A percentile compares a stretch with the other conserved stretches of the same genome.
Evolutionary conservation across 1,140 invertebrate species (phyloP).

Genomic region (Saccostrea glomerata): DNA sequence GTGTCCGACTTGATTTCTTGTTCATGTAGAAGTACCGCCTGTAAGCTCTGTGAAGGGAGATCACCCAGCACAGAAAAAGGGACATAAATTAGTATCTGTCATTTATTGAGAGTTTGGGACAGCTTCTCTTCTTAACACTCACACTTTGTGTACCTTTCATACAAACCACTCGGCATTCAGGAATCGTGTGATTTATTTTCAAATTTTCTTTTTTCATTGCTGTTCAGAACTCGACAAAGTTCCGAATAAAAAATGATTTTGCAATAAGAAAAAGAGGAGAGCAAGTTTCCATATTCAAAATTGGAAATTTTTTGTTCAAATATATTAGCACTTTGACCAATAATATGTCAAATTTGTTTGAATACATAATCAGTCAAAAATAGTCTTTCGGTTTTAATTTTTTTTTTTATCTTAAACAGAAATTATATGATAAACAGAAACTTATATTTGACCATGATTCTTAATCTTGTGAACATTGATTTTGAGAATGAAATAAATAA

Average conservation of each 20-base stretch:
- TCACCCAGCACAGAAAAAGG: slow-evolving; percentile 34
- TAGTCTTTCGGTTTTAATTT: no score
- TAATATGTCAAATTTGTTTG: no score
- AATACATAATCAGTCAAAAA: no score
- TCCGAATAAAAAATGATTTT: not conserved
- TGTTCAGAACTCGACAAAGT: not conserved
- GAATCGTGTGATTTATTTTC: not conserved
- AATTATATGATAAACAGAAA: no score
- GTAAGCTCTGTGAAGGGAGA: slow-evolving; percentile 82
- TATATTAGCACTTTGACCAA: not conserved
- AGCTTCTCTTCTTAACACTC: not conserved
- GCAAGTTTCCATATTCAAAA: not conserved
- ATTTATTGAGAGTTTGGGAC: not conserved
- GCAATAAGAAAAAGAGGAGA: not conserved
- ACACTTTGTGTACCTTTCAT: not conserved
- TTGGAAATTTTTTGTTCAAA: not conserved
- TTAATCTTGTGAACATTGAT: no score
- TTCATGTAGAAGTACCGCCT: slow-evolving; percentile 87
- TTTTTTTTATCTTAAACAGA: no score
- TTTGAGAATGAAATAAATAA: no score
- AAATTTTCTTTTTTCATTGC: not conserved
- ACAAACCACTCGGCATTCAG: slow-evolving; percentile 4
- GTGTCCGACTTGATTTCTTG: slow-evolving; percentile 81
- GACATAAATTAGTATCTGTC: slow-evolving; percentile 15
- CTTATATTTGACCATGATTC: no score